Conservation (phyloP, 2,888 invertebrate species). For the Cryptus viduatorius region DNA sequence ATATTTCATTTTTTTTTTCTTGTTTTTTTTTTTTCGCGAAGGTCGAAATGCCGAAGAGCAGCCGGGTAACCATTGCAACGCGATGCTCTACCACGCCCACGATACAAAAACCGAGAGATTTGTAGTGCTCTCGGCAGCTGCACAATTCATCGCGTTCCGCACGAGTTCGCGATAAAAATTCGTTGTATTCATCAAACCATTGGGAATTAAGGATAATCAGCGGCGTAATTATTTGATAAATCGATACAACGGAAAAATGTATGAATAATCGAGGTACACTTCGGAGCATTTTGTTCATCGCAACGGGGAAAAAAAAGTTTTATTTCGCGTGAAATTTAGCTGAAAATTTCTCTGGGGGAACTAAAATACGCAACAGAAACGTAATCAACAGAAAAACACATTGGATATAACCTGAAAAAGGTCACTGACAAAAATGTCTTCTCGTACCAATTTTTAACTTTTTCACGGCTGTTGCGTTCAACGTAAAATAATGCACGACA, state of each 20-base stretch:
- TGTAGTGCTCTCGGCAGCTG: not conserved
- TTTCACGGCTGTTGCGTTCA: too few species aligned
- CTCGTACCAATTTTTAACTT: too few species aligned
- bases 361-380: too few species aligned
- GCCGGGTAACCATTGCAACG: not conserved
- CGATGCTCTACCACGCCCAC: constrained; percentile 12
- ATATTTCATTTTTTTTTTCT: not conserved
- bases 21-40: not conserved
- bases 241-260: not conserved
- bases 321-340: too few species aligned
- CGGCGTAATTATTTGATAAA: not conserved
- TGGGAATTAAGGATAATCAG: not conserved
- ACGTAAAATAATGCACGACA: too few species aligned
- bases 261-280: too few species aligned
- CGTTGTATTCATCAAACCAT: not conserved
- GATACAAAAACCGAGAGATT: constrained; percentile 1
- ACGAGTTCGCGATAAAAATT: not conserved
- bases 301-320: too few species aligned
- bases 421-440: too few species aligned
- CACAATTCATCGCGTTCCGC: not conserved
- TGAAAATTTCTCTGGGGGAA: too few species aligned
- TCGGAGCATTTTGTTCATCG: too few species aligned
- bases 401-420: too few species aligned
- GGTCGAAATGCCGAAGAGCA: not conserved
- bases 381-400: too few species aligned